Evolutionary conservation across 2,888 invertebrate genomes (phyloP).

Genomic region (Diaphora mendica): DNA sequence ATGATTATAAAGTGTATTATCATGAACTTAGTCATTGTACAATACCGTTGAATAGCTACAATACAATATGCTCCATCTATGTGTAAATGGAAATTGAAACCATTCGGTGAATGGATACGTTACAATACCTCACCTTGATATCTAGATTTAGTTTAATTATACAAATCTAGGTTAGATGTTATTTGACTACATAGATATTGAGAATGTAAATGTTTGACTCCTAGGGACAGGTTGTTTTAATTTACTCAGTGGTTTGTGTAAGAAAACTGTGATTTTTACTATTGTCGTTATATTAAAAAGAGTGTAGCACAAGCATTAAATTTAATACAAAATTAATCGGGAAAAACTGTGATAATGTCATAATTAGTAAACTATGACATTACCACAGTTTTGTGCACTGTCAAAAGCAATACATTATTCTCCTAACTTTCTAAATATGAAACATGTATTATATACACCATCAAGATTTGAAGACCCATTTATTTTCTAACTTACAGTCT

Average conservation of each 20-base stretch:
- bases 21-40: neutral
- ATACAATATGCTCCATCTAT: neutral
- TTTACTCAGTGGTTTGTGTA: no score
- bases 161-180: neutral
- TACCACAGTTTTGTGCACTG: neutral
- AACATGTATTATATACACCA: neutral
- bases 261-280: no score
- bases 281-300: no score
- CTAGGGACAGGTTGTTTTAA: no score
- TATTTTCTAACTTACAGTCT: neutral
- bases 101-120: neutral
- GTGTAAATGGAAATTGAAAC: neutral
- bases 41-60: neutral
- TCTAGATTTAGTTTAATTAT: neutral
- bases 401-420: conserved; percentile 2
- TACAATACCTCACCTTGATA: neutral
- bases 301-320: no score
- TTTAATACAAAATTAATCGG: neutral
- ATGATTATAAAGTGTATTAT: no score
- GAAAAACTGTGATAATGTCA: no score
- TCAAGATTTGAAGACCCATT: neutral
- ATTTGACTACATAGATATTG: neutral
- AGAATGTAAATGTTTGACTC: neutral
- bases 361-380: neutral
- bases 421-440: neutral